A percentile compares a stretch with the other conserved stretches of the same genome.
Conservation (phyloP, 2,888 invertebrate genomes). For the Lithophane ornitopus region DNA sequence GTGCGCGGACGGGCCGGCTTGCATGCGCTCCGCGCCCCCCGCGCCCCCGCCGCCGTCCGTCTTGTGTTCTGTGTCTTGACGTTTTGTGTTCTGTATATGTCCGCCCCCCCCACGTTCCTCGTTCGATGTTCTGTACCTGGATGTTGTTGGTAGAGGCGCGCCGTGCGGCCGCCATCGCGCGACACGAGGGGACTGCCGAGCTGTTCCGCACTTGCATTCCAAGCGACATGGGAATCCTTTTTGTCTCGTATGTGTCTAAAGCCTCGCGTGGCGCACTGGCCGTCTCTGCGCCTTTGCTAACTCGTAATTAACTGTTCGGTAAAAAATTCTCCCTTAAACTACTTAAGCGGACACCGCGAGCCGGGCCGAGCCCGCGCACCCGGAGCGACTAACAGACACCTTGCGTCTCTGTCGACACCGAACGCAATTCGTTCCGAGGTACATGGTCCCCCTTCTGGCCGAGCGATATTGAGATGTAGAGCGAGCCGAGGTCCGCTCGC, state of each 20-base stretch:
- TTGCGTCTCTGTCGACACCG: constrained; percentile 82
- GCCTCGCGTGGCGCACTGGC: constrained; percentile 73
- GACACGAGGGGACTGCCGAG: constrained; percentile 81
- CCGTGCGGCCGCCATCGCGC: constrained; percentile 75
- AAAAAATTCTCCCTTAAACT: constrained; percentile 62
- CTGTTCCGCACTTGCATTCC: constrained; percentile 89
- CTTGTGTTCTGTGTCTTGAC: constrained; percentile 90
- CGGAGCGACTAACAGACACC: constrained; percentile 79
- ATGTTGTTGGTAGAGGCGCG: constrained; percentile 81
- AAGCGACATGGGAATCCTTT: constrained; percentile 90
- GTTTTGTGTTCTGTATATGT: constrained; percentile 88
- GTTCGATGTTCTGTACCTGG: constrained; percentile 82
- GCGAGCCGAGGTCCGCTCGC: constrained; percentile 87
- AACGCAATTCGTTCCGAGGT: constrained; percentile 91
- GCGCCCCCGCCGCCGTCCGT: constrained; percentile 82
- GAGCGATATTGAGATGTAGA: constrained; percentile 91
- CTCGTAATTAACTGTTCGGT: constrained; percentile 64
- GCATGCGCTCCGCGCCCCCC: constrained; percentile 85
- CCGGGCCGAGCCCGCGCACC: constrained; percentile 76
- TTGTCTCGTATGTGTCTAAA: constrained; percentile 81
- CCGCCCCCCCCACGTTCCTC: constrained; percentile 78
- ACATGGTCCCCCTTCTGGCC: constrained; percentile 90
- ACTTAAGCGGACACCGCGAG: constrained; percentile 75
- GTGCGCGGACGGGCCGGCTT: constrained; percentile 83
- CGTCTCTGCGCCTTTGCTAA: constrained; percentile 63